Percentiles rank a stretch among this genome's conserved stretches.
These are phyloP conservation scores for Drosophila tripunctata DNA, from an alignment of 2,888 invertebrate genomes.

Conservation along the genomic window DNA sequence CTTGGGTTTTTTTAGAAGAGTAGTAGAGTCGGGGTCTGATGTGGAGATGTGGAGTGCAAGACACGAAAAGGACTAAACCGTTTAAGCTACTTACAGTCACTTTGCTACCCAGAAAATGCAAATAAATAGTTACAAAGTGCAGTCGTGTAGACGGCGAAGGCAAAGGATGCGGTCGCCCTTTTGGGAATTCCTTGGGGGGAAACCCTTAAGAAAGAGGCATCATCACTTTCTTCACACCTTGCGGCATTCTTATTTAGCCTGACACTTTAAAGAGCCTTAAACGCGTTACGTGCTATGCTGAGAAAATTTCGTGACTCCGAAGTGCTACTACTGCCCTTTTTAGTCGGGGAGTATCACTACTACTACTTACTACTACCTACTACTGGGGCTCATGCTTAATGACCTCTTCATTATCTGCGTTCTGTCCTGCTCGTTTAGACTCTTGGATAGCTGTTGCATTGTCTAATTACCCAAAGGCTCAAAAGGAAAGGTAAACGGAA, in stretches of 20 bases:
- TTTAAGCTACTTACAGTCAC: constrained; percentile 75
- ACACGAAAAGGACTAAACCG: constrained; percentile 43
- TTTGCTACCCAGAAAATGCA: constrained; percentile 57
- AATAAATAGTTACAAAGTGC: constrained; percentile 70
- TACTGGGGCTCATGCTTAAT: constrained; percentile 44
- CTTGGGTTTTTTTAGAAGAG: too few species aligned
- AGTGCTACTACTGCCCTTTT: not conserved
- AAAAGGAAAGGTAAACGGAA: not conserved
- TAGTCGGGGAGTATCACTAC: too few species aligned
- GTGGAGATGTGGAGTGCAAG: constrained; percentile 2
- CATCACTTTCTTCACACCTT: constrained; percentile 54
- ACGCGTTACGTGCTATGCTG: constrained; percentile 18
- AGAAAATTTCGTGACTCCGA: constrained; percentile 16
- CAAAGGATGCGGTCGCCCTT: constrained; percentile 37
- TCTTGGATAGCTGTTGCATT: constrained; percentile 36
- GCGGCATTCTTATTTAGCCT: constrained; percentile 3
- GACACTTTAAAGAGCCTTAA: constrained; percentile 45
- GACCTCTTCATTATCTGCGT: constrained; percentile 54
- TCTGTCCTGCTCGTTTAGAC: constrained; percentile 31
- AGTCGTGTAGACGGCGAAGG: constrained; percentile 47
- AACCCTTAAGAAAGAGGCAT: not conserved
- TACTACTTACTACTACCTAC: not conserved
- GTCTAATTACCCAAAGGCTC: constrained; percentile 55
- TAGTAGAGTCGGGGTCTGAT: constrained; percentile 1
- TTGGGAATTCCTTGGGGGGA: not conserved